Percentiles rank a stretch among this genome's conserved stretches.
phyloP scores from a whole-genome alignment of 2,797 vertebrate genomes.

The Petrocephalus sullivani region DNA sequence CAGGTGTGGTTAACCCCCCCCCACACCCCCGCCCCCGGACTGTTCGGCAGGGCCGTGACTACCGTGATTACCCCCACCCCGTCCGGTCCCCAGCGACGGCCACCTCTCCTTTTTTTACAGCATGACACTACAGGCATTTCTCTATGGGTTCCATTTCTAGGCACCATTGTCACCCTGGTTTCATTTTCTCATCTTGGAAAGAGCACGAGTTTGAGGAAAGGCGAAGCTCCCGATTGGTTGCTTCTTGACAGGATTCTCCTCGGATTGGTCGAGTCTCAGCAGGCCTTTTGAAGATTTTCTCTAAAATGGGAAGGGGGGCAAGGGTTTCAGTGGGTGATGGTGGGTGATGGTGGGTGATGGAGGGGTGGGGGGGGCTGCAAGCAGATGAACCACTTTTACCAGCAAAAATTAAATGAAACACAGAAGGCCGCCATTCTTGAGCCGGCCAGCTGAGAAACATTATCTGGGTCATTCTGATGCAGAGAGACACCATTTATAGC shows the following conservation, averaged over 20 bases:
- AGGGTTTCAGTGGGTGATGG: background rate
- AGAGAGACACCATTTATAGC: slow-evolving; percentile 64
- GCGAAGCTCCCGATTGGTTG: background rate
- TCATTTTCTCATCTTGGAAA: background rate
- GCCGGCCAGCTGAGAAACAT: slow-evolving; percentile 44
- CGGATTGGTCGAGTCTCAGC: background rate
- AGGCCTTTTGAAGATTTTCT: background rate
- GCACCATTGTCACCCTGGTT: slow-evolving; percentile 4
- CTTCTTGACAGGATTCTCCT: background rate
- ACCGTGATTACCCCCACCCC: background rate
- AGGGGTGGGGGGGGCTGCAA: background rate
- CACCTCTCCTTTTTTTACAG: background rate
- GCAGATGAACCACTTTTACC: slow-evolving; percentile 13
- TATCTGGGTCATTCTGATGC: slow-evolving; percentile 64
- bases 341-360: background rate
- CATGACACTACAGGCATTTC: background rate
- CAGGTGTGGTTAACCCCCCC: background rate
- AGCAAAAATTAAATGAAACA: slow-evolving; percentile 18
- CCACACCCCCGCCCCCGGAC: background rate
- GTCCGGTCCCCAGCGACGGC: background rate
- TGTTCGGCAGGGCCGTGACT: background rate
- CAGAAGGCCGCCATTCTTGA: slow-evolving; percentile 6
- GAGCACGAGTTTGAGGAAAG: background rate
- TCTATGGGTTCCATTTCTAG: background rate
- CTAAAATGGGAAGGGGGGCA: background rate